A percentile compares a stretch with the other conserved stretches of the same genome.
Evolutionary conservation across 2,797 vertebrate species (phyloP).

Genomic region (Gambusia yucatana): DNA sequence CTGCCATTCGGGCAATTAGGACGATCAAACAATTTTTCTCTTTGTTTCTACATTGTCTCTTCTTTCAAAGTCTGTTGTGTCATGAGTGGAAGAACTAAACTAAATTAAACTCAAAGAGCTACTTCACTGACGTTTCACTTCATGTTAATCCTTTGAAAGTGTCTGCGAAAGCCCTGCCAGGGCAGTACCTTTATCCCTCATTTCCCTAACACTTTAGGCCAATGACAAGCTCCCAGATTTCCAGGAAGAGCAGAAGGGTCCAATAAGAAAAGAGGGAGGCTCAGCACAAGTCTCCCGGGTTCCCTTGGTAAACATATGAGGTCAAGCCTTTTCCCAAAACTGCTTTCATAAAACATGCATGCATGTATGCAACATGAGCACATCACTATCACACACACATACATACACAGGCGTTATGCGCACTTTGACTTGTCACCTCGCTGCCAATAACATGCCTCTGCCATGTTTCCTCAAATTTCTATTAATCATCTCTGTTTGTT

Average conservation of each 20-base stretch:
- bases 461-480: conserved; percentile 48
- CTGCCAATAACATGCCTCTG: conserved; percentile 47
- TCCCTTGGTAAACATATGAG: conserved; percentile 71
- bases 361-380: conserved; percentile 21
- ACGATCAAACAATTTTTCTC: conserved; percentile 8
- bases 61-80: conserved; percentile 27
- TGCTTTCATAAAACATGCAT: conserved; percentile 51
- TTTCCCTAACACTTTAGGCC: conserved; percentile 43
- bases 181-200: conserved; percentile 35
- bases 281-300: conserved; percentile 57
- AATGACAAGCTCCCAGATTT: conserved; percentile 45
- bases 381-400: conserved; percentile 22
- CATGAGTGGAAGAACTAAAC: conserved; percentile 19
- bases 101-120: conserved; percentile 17
- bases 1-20: conserved; percentile 1
- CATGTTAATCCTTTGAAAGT: conserved; percentile 54
- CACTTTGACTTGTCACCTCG: conserved; percentile 39
- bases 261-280: conserved; percentile 75
- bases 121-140: conserved; percentile 42
- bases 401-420: conserved; percentile 21
- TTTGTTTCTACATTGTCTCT: conserved; percentile 8
- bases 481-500: conserved; percentile 63
- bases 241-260: conserved; percentile 48
- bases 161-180: conserved; percentile 42
- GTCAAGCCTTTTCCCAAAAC: conserved; percentile 64